These are phyloP conservation scores for Drosophila nr. medialis DNA, from an alignment of 2,888 invertebrate genomes.

Conservation along the genomic window DNA sequence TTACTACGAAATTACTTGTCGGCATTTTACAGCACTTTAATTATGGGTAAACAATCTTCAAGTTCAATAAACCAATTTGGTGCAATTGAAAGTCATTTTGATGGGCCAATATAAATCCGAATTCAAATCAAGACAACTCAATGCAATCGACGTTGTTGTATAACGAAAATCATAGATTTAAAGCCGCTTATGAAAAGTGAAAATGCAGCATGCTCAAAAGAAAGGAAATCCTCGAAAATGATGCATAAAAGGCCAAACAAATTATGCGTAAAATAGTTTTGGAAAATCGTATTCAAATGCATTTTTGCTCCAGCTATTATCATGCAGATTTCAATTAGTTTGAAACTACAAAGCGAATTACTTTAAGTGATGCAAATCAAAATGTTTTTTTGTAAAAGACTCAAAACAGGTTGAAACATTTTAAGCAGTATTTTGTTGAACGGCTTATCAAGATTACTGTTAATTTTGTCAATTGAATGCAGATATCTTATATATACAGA, in stretches of 20 bases:
- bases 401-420: neutral
- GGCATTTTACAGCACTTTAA: neutral
- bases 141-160: neutral
- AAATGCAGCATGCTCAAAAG: neutral
- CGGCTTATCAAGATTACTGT: constrained; percentile 1
- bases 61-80: neutral
- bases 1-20: neutral
- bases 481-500: neutral
- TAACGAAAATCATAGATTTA: neutral
- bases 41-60: neutral
- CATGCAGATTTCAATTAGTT: neutral
- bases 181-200: constrained; percentile 1
- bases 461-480: constrained; percentile 1
- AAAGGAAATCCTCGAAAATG: neutral
- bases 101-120: neutral
- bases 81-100: neutral
- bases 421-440: neutral
- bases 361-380: neutral
- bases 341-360: neutral
- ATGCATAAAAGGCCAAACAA: neutral
- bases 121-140: neutral
- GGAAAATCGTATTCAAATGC: neutral
- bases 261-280: neutral
- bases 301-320: neutral
- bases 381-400: no score